A percentile compares a stretch with the other conserved stretches of the same genome.
Conservation (phyloP, 1,140 invertebrate species). For the Cotesia chilonis region DNA sequence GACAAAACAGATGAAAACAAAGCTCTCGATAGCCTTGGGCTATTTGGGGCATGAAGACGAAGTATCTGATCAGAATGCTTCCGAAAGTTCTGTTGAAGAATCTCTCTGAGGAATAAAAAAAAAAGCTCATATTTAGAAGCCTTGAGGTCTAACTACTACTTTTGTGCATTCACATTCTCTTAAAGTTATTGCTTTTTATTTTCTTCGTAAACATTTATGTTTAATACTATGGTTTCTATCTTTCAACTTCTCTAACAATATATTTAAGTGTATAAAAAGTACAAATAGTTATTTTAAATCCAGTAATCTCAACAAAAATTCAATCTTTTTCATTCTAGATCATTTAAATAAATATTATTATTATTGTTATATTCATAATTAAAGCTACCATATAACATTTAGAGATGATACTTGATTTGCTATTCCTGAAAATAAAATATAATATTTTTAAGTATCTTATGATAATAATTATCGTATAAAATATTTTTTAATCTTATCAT, state of each 20-base stretch:
- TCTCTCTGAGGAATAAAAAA: constrained; percentile 36
- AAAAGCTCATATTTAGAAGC: constrained; percentile 4
- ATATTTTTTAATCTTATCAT: constrained; percentile 14
- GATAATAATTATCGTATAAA: no score
- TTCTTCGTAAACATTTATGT: constrained; percentile 29
- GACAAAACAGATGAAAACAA: constrained; percentile 75
- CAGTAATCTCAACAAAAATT: neutral
- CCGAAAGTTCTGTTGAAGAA: constrained; percentile 40
- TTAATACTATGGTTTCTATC: constrained; percentile 10
- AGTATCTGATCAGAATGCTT: constrained; percentile 44
- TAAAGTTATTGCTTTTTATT: no score
- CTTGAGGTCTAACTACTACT: constrained; percentile 3
- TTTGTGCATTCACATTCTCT: neutral
- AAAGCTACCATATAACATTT: constrained; percentile 47
- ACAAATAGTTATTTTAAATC: no score
- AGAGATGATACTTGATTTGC: constrained; percentile 64
- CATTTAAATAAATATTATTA: neutral
- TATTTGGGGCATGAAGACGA: constrained; percentile 46
- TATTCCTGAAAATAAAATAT: constrained; percentile 53
- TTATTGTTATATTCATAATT: neutral
- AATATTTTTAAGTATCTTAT: constrained; percentile 14
- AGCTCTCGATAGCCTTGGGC: constrained; percentile 60
- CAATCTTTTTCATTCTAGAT: neutral
- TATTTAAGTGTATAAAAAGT: neutral
- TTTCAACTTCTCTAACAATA: neutral